These are phyloP conservation scores for Hirundichthys speculiger DNA, from an alignment of 2,113 vertebrate species.

Conservation along the genomic window DNA sequence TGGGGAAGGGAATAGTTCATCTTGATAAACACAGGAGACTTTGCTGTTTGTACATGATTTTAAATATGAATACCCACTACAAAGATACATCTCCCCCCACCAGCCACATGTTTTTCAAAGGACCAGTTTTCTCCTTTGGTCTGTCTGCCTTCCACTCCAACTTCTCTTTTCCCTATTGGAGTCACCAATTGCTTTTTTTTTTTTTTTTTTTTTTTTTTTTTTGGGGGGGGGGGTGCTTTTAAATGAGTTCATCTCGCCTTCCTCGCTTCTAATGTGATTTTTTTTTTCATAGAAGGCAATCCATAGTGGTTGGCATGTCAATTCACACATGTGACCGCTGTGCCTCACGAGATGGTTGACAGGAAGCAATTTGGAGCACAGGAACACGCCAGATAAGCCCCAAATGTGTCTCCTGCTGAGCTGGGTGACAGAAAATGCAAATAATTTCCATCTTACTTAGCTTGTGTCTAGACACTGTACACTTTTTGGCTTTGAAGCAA, in stretches of 20 bases:
- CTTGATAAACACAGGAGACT: conserved; percentile 69
- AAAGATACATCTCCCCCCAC: conserved; percentile 60
- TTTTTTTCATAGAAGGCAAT: conserved; percentile 55
- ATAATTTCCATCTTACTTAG: conserved; percentile 40
- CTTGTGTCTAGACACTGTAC: conserved; percentile 21
- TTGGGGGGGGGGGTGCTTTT: conserved; percentile 41
- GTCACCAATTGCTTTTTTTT: conserved; percentile 44
- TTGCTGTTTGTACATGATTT: conserved; percentile 59
- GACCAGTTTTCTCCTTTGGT: conserved; percentile 24
- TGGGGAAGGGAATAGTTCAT: conserved; percentile 53
- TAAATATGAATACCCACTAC: conserved; percentile 66
- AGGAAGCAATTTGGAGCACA: conserved; percentile 43
- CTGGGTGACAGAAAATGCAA: conserved; percentile 40
- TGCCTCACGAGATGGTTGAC: conserved; percentile 34
- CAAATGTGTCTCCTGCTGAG: conserved; percentile 44
- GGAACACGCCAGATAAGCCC: conserved; percentile 30
- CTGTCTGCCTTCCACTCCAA: conserved; percentile 19
- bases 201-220: too few species aligned
- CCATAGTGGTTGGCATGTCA: conserved; percentile 58
- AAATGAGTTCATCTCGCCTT: conserved; percentile 48
- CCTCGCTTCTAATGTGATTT: conserved; percentile 55
- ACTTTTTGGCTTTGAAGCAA: conserved; percentile 50
- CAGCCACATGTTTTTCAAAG: conserved; percentile 61
- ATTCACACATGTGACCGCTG: conserved; percentile 59
- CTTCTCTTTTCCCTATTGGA: conserved; percentile 29